Evolutionary conservation across 2,888 invertebrate species (phyloP).

Genomic region (Myathropa florea): DNA sequence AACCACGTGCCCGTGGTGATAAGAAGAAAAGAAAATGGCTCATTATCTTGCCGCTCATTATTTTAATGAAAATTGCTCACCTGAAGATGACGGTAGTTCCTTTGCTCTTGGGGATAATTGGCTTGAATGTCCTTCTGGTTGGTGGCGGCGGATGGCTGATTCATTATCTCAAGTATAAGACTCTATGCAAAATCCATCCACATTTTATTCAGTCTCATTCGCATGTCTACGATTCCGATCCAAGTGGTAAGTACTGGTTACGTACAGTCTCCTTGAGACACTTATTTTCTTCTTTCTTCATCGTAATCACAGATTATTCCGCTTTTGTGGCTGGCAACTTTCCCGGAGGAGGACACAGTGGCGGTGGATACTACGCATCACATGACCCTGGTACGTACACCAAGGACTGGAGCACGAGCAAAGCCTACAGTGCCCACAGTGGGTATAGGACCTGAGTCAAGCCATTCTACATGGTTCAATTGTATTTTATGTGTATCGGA

Average conservation of each 20-base stretch:
- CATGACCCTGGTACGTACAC: slow-evolving; percentile 75
- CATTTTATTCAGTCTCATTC: slow-evolving; percentile 79
- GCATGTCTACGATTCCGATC: slow-evolving; percentile 78
- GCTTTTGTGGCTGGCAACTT: slow-evolving; percentile 77
- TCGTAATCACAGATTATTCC: slow-evolving; percentile 77
- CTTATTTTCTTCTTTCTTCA: neutral
- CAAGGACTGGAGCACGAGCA: slow-evolving; percentile 78
- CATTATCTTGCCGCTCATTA: slow-evolving; percentile 77
- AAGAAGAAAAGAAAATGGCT: slow-evolving; percentile 77
- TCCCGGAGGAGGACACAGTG: slow-evolving; percentile 74
- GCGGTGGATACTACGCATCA: slow-evolving; percentile 72
- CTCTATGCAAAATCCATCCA: slow-evolving; percentile 79
- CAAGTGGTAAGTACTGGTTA: slow-evolving; percentile 73
- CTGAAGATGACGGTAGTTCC: slow-evolving; percentile 78
- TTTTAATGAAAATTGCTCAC: slow-evolving; percentile 79
- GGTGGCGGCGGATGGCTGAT: slow-evolving; percentile 78
- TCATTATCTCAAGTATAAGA: slow-evolving; percentile 79
- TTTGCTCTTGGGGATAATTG: slow-evolving; percentile 76
- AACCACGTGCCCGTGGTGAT: slow-evolving; percentile 74
- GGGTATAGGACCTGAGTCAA: slow-evolving; percentile 47
- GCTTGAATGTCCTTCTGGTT: slow-evolving; percentile 77
- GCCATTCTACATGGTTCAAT: slow-evolving; percentile 3
- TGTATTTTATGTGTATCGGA: neutral
- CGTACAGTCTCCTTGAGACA: neutral
- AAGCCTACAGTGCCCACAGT: slow-evolving; percentile 77